These are phyloP conservation scores for Ostrea edulis DNA, from an alignment of 1,140 invertebrate genomes.

Conservation along the genomic window DNA sequence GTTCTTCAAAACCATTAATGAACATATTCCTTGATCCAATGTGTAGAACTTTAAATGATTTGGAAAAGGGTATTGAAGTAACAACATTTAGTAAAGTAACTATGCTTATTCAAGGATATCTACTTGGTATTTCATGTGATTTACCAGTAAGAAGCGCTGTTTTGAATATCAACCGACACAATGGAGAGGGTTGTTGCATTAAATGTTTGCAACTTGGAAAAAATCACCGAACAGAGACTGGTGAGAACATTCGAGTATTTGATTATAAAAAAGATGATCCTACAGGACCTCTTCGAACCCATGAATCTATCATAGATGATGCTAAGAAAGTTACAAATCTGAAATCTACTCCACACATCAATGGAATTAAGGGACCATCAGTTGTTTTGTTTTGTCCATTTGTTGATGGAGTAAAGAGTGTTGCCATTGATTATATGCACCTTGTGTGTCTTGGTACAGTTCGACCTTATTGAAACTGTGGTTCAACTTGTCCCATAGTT, in stretches of 20 bases:
- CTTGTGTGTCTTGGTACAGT: slow-evolving; percentile 33
- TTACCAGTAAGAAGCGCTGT: slow-evolving; percentile 47
- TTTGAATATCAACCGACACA: slow-evolving; percentile 47
- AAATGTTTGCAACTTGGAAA: slow-evolving; percentile 46
- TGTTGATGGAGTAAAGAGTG: slow-evolving; percentile 23
- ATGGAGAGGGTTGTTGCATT: slow-evolving; percentile 47
- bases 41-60: neutral
- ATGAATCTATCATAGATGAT: neutral
- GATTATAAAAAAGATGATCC: slow-evolving; percentile 42
- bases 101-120: neutral
- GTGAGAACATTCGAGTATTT: slow-evolving; percentile 48
- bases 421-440: slow-evolving; percentile 46
- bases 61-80: slow-evolving; percentile 13
- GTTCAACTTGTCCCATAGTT: slow-evolving; percentile 34
- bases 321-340: neutral
- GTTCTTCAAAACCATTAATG: slow-evolving; percentile 46
- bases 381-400: slow-evolving; percentile 21
- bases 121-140: slow-evolving; percentile 31
- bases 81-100: neutral
- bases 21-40: slow-evolving; percentile 48
- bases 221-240: slow-evolving; percentile 23
- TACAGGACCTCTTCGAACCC: neutral
- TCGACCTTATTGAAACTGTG: slow-evolving; percentile 29
- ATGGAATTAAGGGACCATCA: slow-evolving; percentile 47
- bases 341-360: neutral